These are phyloP conservation scores for Amphiprion ocellaris DNA, from an alignment of 2,113 vertebrate genomes.

Conservation along the genomic window DNA sequence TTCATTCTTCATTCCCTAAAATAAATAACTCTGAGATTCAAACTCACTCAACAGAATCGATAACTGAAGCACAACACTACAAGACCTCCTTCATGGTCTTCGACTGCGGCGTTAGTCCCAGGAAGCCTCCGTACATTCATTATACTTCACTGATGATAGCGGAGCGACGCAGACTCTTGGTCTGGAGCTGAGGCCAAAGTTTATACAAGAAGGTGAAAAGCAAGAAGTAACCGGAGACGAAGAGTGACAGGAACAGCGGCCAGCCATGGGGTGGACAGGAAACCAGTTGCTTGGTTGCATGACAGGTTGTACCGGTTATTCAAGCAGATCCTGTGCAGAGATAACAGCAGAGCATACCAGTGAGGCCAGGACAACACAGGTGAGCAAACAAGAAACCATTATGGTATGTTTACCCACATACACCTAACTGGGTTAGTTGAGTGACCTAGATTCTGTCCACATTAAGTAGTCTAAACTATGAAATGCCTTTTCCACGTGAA, in stretches of 20 bases:
- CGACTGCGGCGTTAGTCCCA: constrained; percentile 40
- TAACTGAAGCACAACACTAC: constrained; percentile 51
- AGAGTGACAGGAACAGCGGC: constrained; percentile 43
- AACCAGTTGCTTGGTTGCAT: constrained; percentile 40
- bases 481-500: not conserved
- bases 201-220: constrained; percentile 58
- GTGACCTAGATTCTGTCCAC: not conserved
- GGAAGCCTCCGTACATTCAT: constrained; percentile 69
- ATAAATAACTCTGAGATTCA: constrained; percentile 63
- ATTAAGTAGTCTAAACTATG: not conserved
- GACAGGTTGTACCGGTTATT: constrained; percentile 72
- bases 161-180: constrained; percentile 42
- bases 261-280: constrained; percentile 20
- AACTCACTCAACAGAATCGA: constrained; percentile 52
- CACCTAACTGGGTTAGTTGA: not conserved
- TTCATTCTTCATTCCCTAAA: constrained; percentile 41
- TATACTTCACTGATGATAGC: constrained; percentile 62
- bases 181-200: constrained; percentile 53
- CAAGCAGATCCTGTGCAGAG: constrained; percentile 82
- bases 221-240: constrained; percentile 60
- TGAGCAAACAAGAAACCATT: constrained; percentile 20
- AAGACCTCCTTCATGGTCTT: constrained; percentile 34
- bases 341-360: constrained; percentile 16
- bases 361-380: constrained; percentile 27
- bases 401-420: not conserved